These are phyloP conservation scores for Toxostoma redivivum DNA, from an alignment of 2,113 vertebrate genomes.

Conservation along the genomic window DNA sequence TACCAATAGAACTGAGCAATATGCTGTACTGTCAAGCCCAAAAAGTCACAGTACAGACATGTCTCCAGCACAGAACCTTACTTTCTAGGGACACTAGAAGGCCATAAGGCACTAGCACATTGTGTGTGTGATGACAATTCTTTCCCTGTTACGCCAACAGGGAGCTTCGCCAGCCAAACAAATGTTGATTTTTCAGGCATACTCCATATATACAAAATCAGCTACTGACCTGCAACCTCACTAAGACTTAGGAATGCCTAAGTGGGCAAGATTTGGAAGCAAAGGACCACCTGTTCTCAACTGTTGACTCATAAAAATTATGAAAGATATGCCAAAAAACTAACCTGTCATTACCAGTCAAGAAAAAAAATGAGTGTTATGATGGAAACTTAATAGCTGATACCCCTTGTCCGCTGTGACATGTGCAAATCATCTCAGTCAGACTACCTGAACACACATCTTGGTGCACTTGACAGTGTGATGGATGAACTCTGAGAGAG, in stretches of 20 bases:
- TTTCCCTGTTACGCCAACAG: neutral
- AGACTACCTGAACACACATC: neutral
- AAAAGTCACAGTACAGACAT: neutral
- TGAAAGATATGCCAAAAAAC: neutral
- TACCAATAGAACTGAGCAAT: neutral
- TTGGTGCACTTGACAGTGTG: neutral
- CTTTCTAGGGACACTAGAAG: neutral
- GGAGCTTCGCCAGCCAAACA: neutral
- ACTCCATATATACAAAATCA: neutral
- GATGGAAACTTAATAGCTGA: neutral
- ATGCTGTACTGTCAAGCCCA: neutral
- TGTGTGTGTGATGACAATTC: neutral
- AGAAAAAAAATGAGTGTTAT: neutral
- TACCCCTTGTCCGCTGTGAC: neutral
- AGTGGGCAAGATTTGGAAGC: neutral
- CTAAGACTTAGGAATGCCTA: neutral
- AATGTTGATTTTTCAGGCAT: neutral
- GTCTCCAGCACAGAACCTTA: neutral
- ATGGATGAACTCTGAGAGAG: neutral
- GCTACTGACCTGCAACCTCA: neutral
- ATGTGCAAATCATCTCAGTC: neutral
- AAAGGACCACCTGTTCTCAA: neutral
- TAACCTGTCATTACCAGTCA: neutral
- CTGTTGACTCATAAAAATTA: neutral
- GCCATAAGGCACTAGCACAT: neutral